Conservation (phyloP, 2,888 invertebrate genomes). For the Rhimphoctona megacephalus region DNA sequence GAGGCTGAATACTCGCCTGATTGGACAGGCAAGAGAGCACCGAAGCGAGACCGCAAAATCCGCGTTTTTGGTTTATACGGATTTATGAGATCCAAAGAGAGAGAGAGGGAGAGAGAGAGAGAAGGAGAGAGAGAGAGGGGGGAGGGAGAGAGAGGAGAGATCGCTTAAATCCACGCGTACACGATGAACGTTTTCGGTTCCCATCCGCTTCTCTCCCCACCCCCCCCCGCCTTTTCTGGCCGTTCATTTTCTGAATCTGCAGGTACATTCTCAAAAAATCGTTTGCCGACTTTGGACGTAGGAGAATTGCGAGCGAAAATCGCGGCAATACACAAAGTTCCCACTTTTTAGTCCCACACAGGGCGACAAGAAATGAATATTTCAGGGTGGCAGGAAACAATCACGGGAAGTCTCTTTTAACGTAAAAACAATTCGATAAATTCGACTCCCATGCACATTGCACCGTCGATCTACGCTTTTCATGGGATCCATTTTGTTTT, state of each 20-base stretch:
- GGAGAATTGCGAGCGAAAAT: slow-evolving; percentile 22
- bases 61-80: slow-evolving; percentile 54
- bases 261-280: slow-evolving; percentile 40
- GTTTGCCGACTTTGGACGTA: background rate
- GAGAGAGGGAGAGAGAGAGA: too few species aligned
- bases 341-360: too few species aligned
- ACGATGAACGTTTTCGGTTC: slow-evolving; percentile 50
- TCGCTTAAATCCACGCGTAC: slow-evolving; percentile 48
- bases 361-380: slow-evolving; percentile 58
- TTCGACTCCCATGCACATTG: slow-evolving; percentile 8
- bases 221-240: background rate
- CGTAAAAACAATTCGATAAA: slow-evolving; percentile 60
- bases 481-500: too few species aligned
- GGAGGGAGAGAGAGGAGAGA: too few species aligned
- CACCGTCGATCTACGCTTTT: too few species aligned
- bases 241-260: slow-evolving; percentile 12
- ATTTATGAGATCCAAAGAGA: slow-evolving; percentile 23
- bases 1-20: slow-evolving; percentile 72
- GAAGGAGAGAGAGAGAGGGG: too few species aligned
- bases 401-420: background rate
- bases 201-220: slow-evolving; percentile 10
- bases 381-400: background rate
- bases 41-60: slow-evolving; percentile 70
- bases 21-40: slow-evolving; percentile 53
- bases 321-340: slow-evolving; percentile 33